A percentile compares a stretch with the other conserved stretches of the same genome.
These are phyloP conservation scores for Macrostomum lignano DNA, from an alignment of 1,140 invertebrate species.

Conservation along the genomic window DNA sequence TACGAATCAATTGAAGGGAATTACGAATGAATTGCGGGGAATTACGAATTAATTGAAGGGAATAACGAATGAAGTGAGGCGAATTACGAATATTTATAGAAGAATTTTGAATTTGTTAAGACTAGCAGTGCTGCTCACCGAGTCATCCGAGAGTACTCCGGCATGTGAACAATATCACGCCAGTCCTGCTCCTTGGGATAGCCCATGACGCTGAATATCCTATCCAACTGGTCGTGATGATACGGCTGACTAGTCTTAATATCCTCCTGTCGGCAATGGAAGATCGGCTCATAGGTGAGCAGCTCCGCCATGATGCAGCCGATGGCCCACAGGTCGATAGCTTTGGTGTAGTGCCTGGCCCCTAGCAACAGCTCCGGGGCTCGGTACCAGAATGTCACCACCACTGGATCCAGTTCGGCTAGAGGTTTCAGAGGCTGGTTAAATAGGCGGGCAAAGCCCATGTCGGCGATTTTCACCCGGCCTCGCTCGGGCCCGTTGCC, in stretches of 20 bases:
- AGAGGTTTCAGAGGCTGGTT: constrained; percentile 90
- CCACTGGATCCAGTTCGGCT: constrained; percentile 64
- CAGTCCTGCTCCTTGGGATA: constrained; percentile 82
- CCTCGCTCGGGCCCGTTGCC: constrained; percentile 85
- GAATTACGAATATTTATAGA: too few species aligned
- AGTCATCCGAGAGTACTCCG: constrained; percentile 75
- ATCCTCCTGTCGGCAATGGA: constrained; percentile 95
- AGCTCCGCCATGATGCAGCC: constrained; percentile 66
- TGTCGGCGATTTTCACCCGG: constrained; percentile 90
- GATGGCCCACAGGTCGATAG: constrained; percentile 99
- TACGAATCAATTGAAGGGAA: too few species aligned
- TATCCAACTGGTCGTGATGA: constrained; percentile 91
- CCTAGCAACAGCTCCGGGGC: constrained; percentile 82
- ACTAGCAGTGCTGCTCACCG: constrained; percentile 4
- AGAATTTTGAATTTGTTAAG: too few species aligned
- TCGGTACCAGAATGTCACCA: constrained; percentile 98
- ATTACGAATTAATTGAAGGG: too few species aligned
- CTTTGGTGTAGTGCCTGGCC: constrained; percentile 86
- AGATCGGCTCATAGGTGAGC: constrained; percentile 67
- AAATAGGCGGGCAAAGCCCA: constrained; percentile 97
- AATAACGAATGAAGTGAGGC: too few species aligned
- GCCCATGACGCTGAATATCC: constrained; percentile 99
- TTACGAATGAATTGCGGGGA: too few species aligned
- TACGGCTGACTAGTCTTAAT: constrained; percentile 99
- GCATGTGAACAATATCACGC: constrained; percentile 99